Conservation (phyloP, 2,113 vertebrate species). For the Hypocryptadius cinnamomeus region DNA sequence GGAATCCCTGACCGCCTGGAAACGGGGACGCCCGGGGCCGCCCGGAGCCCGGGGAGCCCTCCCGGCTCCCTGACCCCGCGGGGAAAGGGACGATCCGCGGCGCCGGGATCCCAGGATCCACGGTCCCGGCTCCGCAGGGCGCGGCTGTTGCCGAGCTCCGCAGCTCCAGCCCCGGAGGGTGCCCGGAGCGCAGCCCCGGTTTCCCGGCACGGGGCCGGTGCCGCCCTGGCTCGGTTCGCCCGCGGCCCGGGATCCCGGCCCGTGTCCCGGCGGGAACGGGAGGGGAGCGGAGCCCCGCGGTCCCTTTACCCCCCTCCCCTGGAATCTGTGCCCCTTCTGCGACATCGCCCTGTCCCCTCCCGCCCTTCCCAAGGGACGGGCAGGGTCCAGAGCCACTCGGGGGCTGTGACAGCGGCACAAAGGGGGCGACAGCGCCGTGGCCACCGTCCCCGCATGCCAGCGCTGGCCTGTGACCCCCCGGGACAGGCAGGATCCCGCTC, state of each 20-base stretch:
- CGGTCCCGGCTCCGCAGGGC: background rate
- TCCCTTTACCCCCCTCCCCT: rapidly evolving
- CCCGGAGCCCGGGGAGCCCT: background rate
- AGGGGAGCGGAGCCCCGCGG: background rate
- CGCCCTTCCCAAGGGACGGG: background rate
- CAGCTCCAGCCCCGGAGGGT: background rate
- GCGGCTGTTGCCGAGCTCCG: background rate
- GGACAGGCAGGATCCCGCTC: background rate
- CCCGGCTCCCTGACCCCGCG: background rate
- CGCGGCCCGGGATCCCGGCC: background rate
- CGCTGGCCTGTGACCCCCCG: no score
- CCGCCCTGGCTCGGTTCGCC: background rate
- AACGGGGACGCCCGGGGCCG: background rate
- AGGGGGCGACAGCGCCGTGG: background rate
- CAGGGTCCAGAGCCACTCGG: rapidly evolving
- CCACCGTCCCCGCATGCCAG: background rate
- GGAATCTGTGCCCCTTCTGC: background rate
- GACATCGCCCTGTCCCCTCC: background rate
- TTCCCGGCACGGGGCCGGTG: background rate
- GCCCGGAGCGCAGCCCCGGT: background rate
- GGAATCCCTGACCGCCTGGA: background rate
- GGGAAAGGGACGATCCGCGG: background rate
- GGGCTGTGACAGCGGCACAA: rapidly evolving
- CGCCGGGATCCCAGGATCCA: no score
- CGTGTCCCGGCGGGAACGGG: background rate